Evolutionary conservation across 2,888 invertebrate species (phyloP).

Genomic region (Amphimallon solstitiale): DNA sequence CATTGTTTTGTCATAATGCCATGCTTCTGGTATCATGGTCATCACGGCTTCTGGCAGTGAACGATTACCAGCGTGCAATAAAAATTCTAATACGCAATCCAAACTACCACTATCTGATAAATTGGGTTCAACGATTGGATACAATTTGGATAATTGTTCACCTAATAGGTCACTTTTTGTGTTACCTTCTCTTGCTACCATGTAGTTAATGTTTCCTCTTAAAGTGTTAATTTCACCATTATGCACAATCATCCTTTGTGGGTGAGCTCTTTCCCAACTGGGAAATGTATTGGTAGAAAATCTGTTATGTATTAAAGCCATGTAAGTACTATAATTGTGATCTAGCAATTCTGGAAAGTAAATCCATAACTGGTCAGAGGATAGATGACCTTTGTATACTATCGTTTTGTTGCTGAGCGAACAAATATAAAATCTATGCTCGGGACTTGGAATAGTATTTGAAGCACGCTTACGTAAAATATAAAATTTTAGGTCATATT

Average conservation of each 20-base stretch:
- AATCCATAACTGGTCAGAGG: conserved; percentile 90
- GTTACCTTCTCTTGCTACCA: conserved; percentile 98
- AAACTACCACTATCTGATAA: conserved; percentile 98
- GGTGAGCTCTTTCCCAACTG: conserved; percentile 99
- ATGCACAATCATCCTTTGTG: conserved; percentile 95
- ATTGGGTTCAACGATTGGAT: conserved; percentile 97
- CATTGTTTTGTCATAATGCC: conserved; percentile 97
- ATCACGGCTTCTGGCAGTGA: conserved; percentile 96
- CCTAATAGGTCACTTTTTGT: conserved; percentile 91
- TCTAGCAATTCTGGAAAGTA: conserved; percentile 77
- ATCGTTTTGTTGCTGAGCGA: conserved; percentile 89
- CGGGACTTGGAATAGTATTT: conserved; percentile 85
- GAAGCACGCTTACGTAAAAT: conserved; percentile 92
- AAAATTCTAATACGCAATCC: conserved; percentile 97
- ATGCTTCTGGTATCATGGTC: conserved; percentile 99
- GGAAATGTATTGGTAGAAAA: conserved; percentile 99
- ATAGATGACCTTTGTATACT: conserved; percentile 98
- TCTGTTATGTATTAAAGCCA: conserved; percentile 96
- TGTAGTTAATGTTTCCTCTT: conserved; percentile 96
- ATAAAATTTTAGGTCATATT: conserved; percentile 67
- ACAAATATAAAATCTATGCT: conserved; percentile 94
- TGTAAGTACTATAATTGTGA: conserved; percentile 89
- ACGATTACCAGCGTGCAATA: conserved; percentile 93
- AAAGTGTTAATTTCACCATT: conserved; percentile 99
- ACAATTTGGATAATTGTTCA: conserved; percentile 85